phyloP scores from a whole-genome alignment of 2,113 vertebrate species.

The Indri indri region DNA sequence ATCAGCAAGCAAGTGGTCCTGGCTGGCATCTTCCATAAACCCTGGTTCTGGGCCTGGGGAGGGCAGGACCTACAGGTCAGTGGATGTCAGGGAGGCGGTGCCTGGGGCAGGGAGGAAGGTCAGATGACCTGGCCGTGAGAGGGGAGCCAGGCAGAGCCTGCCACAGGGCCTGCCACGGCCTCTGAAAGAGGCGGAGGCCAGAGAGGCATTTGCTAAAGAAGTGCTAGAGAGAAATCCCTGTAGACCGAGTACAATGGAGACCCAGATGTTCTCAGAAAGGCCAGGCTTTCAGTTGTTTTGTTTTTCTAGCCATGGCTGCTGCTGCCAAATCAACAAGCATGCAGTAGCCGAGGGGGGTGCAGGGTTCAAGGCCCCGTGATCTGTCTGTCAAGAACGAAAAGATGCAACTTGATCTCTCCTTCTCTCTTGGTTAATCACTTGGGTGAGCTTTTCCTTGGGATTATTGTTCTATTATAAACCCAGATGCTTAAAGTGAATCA shows the following conservation, averaged over 20 bases:
- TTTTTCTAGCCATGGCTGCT: constrained; percentile 11
- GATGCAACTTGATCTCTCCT: constrained; percentile 42
- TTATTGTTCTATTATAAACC: constrained; percentile 43
- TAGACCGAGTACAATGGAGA: constrained; percentile 56
- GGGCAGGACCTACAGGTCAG: not conserved
- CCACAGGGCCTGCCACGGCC: constrained; percentile 22
- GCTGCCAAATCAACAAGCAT: not conserved
- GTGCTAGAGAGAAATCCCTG: constrained; percentile 45
- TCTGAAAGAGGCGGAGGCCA: not conserved
- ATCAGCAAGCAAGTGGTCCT: not conserved
- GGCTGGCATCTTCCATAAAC: not conserved
- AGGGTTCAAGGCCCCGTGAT: constrained; percentile 4
- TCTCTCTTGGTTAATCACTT: not conserved
- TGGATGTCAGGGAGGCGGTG: not conserved
- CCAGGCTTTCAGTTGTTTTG: constrained; percentile 54
- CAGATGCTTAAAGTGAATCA: not conserved
- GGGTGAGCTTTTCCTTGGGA: not conserved
- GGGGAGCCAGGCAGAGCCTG: constrained; percentile 67
- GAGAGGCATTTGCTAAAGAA: not conserved
- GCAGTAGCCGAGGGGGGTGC: not conserved
- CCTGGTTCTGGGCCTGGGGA: not conserved
- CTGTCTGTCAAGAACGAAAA: constrained; percentile 27
- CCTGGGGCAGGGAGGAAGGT: not conserved
- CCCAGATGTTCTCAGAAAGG: constrained; percentile 52
- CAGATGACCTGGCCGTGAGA: not conserved